Conservation (phyloP, 2,113 vertebrate species). For the Meriones unguiculatus region DNA sequence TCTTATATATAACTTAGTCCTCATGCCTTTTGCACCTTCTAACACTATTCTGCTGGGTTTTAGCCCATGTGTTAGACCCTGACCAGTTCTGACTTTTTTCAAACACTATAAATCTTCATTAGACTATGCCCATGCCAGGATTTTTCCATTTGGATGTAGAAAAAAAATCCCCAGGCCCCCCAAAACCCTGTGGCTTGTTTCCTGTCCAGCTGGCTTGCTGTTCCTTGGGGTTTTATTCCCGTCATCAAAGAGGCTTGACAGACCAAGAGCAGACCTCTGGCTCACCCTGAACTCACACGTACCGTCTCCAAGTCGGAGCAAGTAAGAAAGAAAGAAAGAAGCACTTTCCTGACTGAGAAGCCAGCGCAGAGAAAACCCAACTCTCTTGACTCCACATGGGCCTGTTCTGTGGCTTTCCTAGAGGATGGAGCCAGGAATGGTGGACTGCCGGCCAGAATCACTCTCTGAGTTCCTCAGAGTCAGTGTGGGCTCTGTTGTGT, state of each 20-base stretch:
- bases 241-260: constrained; percentile 79
- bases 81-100: constrained; percentile 62
- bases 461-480: background rate
- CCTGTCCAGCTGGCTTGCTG: constrained; percentile 78
- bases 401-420: background rate
- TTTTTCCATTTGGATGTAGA: constrained; percentile 77
- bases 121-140: constrained; percentile 68
- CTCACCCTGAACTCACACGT: constrained; percentile 74
- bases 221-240: constrained; percentile 75
- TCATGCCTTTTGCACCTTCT: constrained; percentile 12
- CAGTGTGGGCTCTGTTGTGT: background rate
- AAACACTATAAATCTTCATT: constrained; percentile 75
- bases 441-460: constrained; percentile 10
- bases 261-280: constrained; percentile 84
- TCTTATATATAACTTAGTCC: constrained; percentile 24
- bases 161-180: constrained; percentile 69
- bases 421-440: background rate
- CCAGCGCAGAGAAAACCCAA: constrained; percentile 65
- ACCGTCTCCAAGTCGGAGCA: constrained; percentile 80
- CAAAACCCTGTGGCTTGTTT: constrained; percentile 79
- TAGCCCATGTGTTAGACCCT: constrained; percentile 73
- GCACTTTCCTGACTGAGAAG: constrained; percentile 73
- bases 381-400: constrained; percentile 26
- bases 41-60: constrained; percentile 12
- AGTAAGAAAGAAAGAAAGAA: constrained; percentile 53